Base-by-base conservation (phyloP, 2,797 vertebrate species). In the Manis pentadactyla region DNA sequence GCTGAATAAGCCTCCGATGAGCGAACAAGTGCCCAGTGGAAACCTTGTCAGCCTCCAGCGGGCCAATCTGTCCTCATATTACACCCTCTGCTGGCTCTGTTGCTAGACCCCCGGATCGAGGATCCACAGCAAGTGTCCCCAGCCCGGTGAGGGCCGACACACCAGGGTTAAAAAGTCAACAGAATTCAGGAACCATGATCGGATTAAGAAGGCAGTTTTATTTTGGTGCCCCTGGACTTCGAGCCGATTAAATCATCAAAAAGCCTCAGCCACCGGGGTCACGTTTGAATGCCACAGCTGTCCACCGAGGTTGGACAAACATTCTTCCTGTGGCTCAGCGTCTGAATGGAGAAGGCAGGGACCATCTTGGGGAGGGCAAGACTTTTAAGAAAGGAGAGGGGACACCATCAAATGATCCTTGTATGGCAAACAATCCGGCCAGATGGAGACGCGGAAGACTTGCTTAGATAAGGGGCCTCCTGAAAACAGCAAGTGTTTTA, bases 251-350 rank as follows among this genome's bases (percentile, higher is more conserved):
- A 98, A 98, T 97, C 98, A 99, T 98, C 14, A 93, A 97, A 98
- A 98, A 98, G 97, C 89, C 87, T 29, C 96, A 97, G 98, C 98
- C 98, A 97, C 71, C 85, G 96, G 98, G 98, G 98, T 98, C 98
- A 98, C 98, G 99, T 99, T 99, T 99, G 98, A 97, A 98, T 97
- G 96, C 97, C 98, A 98, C 99, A 99, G 99, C 99, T 99, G 99
- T 99, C 99, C 98, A 95, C 97, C 34, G 94, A 95, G 98, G 98
- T 98, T 93, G 98, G 99, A 98, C 98, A 99, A 98, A 98, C 98
- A 97, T 95, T 98, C 98, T 98, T 98, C 98, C 86, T 96, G 93
- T 53, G 97, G 97, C 93, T 97, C 27, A 97, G 97, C 97, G 94
- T 97, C 97, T 97, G 98, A 98, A 98, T 98, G 98, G 98, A 95